These are phyloP conservation scores for Baronia brevicornis DNA, from an alignment of 2,888 invertebrate genomes.

Conservation along the genomic window DNA sequence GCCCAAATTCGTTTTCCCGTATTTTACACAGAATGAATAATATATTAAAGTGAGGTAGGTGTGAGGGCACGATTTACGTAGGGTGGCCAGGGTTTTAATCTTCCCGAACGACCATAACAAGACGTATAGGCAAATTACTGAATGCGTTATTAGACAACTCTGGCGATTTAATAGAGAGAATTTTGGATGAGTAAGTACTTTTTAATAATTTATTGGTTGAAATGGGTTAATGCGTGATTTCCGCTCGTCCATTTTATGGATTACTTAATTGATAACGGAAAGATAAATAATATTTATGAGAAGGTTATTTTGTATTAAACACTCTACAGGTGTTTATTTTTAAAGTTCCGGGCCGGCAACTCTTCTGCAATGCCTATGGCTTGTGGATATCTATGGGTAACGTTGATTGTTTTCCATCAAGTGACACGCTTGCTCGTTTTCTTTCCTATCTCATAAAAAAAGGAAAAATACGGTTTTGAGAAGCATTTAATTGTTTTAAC, in stretches of 20 bases:
- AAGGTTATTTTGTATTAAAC: too few species aligned
- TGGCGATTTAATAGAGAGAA: conserved; percentile 61
- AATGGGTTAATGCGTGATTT: conserved; percentile 3
- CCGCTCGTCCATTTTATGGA: not conserved
- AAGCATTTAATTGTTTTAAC: too few species aligned
- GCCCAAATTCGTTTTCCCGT: conserved; percentile 57
- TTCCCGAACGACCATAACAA: conserved; percentile 68
- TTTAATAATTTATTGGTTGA: conserved; percentile 19
- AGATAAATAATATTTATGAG: too few species aligned
- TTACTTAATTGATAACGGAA: too few species aligned
- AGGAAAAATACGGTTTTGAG: too few species aligned
- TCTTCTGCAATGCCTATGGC: too few species aligned
- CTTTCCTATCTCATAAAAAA: too few species aligned
- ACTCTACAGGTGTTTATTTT: too few species aligned
- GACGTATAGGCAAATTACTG: conserved; percentile 71
- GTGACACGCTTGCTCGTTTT: too few species aligned
- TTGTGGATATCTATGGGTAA: too few species aligned
- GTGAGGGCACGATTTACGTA: conserved; percentile 66
- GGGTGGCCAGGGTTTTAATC: conserved; percentile 70
- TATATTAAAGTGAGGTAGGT: conserved; percentile 57
- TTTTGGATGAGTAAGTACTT: conserved; percentile 34
- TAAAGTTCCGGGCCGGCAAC: too few species aligned
- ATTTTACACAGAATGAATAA: conserved; percentile 55
- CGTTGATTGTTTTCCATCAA: too few species aligned
- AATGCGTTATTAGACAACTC: conserved; percentile 59